Conservation (phyloP, 2,888 invertebrate species). For the Laspeyria flexula region DNA sequence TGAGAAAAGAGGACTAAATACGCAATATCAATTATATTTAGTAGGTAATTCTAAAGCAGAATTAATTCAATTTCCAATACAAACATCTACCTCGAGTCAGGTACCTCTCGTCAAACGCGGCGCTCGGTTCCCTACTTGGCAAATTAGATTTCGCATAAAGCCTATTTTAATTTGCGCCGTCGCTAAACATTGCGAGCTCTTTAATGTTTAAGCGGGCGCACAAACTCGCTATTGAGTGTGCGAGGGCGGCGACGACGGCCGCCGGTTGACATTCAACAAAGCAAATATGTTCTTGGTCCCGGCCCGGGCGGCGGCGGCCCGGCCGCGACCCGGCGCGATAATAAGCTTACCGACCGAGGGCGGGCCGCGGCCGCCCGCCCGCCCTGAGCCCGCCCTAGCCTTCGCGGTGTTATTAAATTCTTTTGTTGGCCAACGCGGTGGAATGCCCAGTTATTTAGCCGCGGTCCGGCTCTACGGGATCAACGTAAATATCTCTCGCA, state of each 20-base stretch:
- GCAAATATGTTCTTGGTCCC: slow-evolving; percentile 78
- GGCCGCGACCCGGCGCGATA: slow-evolving; percentile 65
- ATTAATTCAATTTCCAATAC: slow-evolving; percentile 82
- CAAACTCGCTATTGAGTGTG: slow-evolving; percentile 61
- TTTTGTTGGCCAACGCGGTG: slow-evolving; percentile 71
- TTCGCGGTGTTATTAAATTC: slow-evolving; percentile 80
- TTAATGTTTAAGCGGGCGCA: slow-evolving; percentile 81
- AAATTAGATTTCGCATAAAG: slow-evolving; percentile 85
- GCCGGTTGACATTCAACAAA: slow-evolving; percentile 77
- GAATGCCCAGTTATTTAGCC: slow-evolving; percentile 77
- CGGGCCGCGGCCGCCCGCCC: slow-evolving; percentile 53
- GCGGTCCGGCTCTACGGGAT: slow-evolving; percentile 69
- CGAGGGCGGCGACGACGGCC: slow-evolving; percentile 52
- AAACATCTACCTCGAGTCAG: slow-evolving; percentile 72
- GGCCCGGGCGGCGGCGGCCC: slow-evolving; percentile 33
- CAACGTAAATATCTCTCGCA: slow-evolving; percentile 69
- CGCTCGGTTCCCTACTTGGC: slow-evolving; percentile 73
- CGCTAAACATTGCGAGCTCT: slow-evolving; percentile 80
- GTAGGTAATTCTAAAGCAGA: slow-evolving; percentile 70
- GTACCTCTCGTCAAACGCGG: slow-evolving; percentile 70
- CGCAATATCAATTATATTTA: slow-evolving; percentile 56
- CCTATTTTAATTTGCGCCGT: slow-evolving; percentile 84
- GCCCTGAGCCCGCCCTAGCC: slow-evolving; percentile 59
- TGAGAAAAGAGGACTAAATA: slow-evolving; percentile 42
- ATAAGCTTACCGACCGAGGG: slow-evolving; percentile 78